Base-by-base conservation (phyloP, 2,113 vertebrate species). In the Leiothrix lutea region DNA sequence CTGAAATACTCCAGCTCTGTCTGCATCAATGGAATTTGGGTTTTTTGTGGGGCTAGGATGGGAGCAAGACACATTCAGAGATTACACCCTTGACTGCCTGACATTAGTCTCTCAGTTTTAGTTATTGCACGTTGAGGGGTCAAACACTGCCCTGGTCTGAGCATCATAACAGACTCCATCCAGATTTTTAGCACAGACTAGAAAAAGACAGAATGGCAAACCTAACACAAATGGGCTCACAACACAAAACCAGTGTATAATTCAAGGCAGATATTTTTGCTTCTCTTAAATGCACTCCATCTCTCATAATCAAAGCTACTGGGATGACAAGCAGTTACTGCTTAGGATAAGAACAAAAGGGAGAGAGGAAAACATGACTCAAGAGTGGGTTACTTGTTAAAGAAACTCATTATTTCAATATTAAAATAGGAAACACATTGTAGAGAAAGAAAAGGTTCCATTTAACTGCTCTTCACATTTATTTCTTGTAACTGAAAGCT, bases 371-470 rank as follows among this genome's bases (percentile, higher is more conserved):
- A 92, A 65, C 62, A 85, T 61, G 66, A 91, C 42, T 80, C 66
- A 91, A 93, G 78, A 89, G 33, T 62, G 48, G 53, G 26, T 85
- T 95, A 50, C 42, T 90, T 92, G 79, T 56, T 93, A 86, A 93
- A 90, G 70, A 82, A 87, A 45, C 40, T 48, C 23, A 71, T 78
- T 86, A 66, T 92, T 94, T 93, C 67, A 85, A 31, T 65, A 80
- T 82, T 95, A 72, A 90, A 92, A 88, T 70, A 86, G 31, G 35
- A 82, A 92, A 90, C 29, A 56, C 14, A 82, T 65, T 83, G 6
- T 22, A 70, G 33, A 87, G 61, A 79, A 94, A 67, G 19, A 25
- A 40, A 86, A 73, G 17, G 38, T 33, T 94, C 54, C 25, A 66
- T 73, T 54, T 65, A 87, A 50, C 29, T 80, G 29, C 38, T 90